Percentiles rank a stretch among this genome's conserved stretches.
Conservation (phyloP, 1,140 invertebrate genomes). For the Cyclargus thomasi region DNA sequence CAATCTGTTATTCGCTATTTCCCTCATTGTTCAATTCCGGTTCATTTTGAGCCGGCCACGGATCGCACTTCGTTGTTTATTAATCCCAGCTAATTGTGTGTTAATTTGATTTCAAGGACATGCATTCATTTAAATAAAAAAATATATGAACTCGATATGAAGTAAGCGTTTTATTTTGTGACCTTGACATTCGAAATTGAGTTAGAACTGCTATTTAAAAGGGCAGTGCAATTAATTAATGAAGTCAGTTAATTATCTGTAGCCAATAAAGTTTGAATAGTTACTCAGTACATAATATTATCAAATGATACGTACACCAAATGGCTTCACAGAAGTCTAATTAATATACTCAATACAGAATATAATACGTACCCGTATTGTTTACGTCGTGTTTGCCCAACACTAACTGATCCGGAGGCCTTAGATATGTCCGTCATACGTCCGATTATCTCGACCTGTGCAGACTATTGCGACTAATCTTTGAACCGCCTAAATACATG, state of each 20-base stretch:
- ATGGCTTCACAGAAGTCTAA: neutral
- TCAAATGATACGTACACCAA: neutral
- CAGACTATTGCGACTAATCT: slow-evolving; percentile 13
- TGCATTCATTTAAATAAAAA: neutral
- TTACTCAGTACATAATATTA: neutral
- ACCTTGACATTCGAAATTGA: too few relatives aligned
- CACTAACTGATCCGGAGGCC: slow-evolving; percentile 17
- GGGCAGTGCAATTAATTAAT: too few relatives aligned
- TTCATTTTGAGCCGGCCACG: neutral
- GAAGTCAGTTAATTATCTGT: too few relatives aligned
- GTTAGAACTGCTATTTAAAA: too few relatives aligned
- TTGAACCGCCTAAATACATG: neutral
- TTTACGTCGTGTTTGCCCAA: neutral
- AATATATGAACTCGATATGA: neutral
- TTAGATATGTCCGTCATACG: slow-evolving; percentile 19
- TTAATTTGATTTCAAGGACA: neutral
- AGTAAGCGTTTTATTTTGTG: neutral
- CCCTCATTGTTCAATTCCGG: slow-evolving; percentile 29
- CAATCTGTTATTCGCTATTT: slow-evolving; percentile 55
- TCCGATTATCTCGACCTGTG: slow-evolving; percentile 11
- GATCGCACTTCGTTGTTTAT: neutral
- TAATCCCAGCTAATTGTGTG: neutral
- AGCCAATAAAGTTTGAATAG: too few relatives aligned
- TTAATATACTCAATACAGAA: neutral
- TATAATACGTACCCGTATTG: slow-evolving; percentile 7